Evolutionary conservation across 2,888 invertebrate species (phyloP), one percentile per base, ranked within the genome.

Genomic region (Taphrorychus bicolor): DNA sequence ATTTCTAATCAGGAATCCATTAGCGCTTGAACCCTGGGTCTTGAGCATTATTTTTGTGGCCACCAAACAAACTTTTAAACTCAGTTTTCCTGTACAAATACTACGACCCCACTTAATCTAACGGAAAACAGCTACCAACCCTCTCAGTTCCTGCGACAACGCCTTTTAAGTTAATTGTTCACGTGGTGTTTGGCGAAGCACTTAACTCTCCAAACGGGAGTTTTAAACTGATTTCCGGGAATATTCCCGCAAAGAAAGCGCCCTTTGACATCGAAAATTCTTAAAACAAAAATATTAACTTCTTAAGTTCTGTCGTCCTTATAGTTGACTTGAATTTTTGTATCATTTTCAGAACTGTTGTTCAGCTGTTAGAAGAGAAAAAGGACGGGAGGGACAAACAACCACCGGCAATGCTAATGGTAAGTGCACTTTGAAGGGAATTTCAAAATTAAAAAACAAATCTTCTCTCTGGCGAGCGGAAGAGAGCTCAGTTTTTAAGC

Each of bases 161-260:
- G 45, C 45, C 45, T 45, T 45, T 45, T 45, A 45, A 45, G 16
- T 45, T 45, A 45, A 45, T 45, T 45, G 14, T 45, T 16, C 11
- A n/a, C 5, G 17, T 14, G 14, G 32, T 32, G 32, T 11, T 32
- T 32, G 32, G 32, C 17, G 14, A 17, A 45, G 45, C 45, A 16
- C 17, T 45, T 45, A 45, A 45, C 14, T 14, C 14, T 45, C 45
- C 45, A 14, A 16, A 5, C 2, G 45, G 14, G 45, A 16, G 11
- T 45, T 45, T 45, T 45, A 45, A 45, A 45, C 5, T 14, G 11
- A 45, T 45, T 45, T 45, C 45, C 45, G 45, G 14, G n/a, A n/a
- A n/a, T n/a, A n/a, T n/a, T n/a, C n/a, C n/a, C n/a, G n/a, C n/a
- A n/a, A n/a, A 45, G 45, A 17, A 16, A 7, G 45, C 9, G 4